These are phyloP conservation scores for Hippocampus guttulatus DNA, from an alignment of 2,113 vertebrate species.

Conservation along the genomic window DNA sequence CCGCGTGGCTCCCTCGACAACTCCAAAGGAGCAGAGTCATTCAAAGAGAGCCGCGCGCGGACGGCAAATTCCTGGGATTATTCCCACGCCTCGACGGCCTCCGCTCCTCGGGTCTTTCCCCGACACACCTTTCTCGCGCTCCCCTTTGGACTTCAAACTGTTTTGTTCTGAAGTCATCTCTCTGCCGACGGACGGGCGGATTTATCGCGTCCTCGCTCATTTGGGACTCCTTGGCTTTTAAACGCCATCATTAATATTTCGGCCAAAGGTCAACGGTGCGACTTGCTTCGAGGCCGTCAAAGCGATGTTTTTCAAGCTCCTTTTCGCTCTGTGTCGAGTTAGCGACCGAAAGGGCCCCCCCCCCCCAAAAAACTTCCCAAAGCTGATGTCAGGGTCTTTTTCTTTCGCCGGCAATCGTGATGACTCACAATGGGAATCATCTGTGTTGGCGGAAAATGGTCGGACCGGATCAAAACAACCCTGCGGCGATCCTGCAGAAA, in stretches of 20 bases:
- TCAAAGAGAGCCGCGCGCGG: constrained; percentile 21
- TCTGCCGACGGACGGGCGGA: constrained; percentile 3
- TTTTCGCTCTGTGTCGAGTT: neutral
- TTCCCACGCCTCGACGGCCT: constrained; percentile 14
- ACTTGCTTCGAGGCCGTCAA: neutral
- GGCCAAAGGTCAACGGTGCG: neutral
- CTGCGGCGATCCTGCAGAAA: too few species aligned
- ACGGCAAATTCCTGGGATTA: constrained; percentile 29
- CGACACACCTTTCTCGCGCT: constrained; percentile 18
- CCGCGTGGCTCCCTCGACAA: constrained; percentile 29
- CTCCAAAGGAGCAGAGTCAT: neutral
- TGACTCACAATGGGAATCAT: too few species aligned
- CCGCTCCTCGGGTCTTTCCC: constrained; percentile 47
- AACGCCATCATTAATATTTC: neutral
- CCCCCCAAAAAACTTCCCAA: too few species aligned
- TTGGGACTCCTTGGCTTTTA: neutral
- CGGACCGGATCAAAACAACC: too few species aligned
- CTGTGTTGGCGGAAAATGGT: too few species aligned
- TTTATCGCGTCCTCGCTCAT: constrained; percentile 31
- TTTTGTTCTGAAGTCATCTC: constrained; percentile 36
- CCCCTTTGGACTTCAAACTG: constrained; percentile 29
- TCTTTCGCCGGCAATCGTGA: too few species aligned
- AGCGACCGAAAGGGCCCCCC: neutral
- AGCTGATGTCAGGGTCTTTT: neutral
- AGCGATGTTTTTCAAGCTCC: neutral